Evolutionary conservation across 2,888 invertebrate genomes (phyloP), one percentile per base, ranked within the genome.

Genomic region (Erebia palarica): DNA sequence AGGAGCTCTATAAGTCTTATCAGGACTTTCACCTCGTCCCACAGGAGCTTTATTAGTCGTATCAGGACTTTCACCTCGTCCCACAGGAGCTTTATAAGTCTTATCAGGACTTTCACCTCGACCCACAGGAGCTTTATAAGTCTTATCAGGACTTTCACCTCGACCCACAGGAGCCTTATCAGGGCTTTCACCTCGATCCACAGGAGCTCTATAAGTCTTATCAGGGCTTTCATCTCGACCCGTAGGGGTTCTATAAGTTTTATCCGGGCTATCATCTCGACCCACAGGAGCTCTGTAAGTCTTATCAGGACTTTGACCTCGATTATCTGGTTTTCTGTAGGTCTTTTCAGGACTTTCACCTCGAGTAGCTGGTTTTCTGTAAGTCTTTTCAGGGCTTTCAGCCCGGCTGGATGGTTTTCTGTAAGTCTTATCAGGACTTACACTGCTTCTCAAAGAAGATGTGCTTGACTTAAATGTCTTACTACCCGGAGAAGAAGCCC

Each of bases 401-500:
- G 89, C 86, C 27, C 92, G 91, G 73, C 91, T 91, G 3, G 80
- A 74, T 1, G 91, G 87, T 68, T 88, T 90, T 59, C 82, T 86
- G 65, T 74, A 79, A 5, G 75, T 81, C 75, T 94, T 93, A 65
- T 94, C 94, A 27, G 94, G 94, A 75, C 94, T 94, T 2, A 91
- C 88, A 75, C 94, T 94, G 73, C 94, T 94, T 77, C 94, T 86
- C 49, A 94, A 78, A 0, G 94, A 94, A 14, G 92, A 91, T 18
- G 90, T 92, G 75, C 94, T 95, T 0, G 93, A 94, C 73, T 89
- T 91, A 69, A 90, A 91, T 3, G 90, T 91, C 75, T 89, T 94
- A 57, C 94, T 93, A 1, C 94, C 94, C 11, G 94, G 91, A 58
- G 94, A 94, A 0, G 95, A 94, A n/a, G 94, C 94, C 74, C 94